Conservation (phyloP, 2,888 invertebrate species). For the Spilarctia lutea region DNA sequence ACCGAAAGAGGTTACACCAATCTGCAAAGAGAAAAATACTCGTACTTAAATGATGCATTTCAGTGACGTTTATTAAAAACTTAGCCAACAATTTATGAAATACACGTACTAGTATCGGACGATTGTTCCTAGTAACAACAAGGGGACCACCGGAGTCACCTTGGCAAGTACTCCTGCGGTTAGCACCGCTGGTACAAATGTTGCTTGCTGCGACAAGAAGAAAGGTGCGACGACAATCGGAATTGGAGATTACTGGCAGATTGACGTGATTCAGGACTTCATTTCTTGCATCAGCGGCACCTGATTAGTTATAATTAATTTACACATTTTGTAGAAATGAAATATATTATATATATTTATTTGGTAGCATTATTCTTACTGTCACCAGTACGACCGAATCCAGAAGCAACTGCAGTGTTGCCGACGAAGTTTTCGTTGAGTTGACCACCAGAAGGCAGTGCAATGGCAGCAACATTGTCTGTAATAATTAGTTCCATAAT, state of each 20-base stretch:
- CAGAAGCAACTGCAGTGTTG: background rate
- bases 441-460: background rate
- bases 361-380: background rate
- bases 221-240: constrained; percentile 22
- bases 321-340: no score
- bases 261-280: background rate
- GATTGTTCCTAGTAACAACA: background rate
- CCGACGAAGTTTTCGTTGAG: background rate
- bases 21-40: constrained; percentile 8
- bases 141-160: no score
- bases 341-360: no score
- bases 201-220: constrained; percentile 39
- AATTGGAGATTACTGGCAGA: constrained; percentile 63
- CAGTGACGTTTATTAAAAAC: background rate
- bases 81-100: background rate
- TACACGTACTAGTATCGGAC: constrained; percentile 10
- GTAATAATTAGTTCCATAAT: background rate
- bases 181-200: constrained; percentile 64
- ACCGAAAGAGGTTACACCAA: constrained; percentile 20
- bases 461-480: background rate
- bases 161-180: constrained; percentile 57
- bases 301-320: background rate
- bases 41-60: background rate
- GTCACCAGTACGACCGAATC: background rate
- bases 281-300: background rate